Evolutionary conservation across 2,113 vertebrate species (phyloP).

Genomic region (Bubo bubo): DNA sequence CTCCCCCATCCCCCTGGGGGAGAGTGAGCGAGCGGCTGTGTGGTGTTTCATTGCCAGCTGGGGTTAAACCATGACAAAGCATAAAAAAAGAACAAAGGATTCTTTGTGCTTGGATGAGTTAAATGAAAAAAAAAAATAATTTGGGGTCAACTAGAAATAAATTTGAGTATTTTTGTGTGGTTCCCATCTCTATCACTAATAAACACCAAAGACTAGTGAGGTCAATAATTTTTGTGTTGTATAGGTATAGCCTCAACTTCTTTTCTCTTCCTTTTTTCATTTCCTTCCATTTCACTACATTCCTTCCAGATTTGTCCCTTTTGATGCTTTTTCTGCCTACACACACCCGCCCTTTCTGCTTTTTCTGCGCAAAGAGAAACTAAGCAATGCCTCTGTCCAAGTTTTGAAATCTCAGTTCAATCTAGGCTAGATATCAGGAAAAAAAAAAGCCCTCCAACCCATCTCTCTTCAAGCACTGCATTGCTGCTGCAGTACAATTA

Average conservation of each 20-base stretch:
- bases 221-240: not conserved
- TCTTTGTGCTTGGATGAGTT: not conserved
- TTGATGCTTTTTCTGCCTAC: not conserved
- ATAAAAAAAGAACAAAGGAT: accelerated
- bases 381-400: not conserved
- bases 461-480: not conserved
- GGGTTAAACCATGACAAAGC: not conserved
- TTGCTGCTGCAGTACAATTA: not conserved
- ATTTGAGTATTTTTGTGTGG: not conserved
- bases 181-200: not conserved
- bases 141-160: not conserved
- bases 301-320: not conserved
- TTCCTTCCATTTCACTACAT: not conserved
- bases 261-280: not conserved
- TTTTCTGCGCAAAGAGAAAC: not conserved
- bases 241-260: not conserved
- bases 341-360: not conserved
- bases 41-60: too few species aligned
- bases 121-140: not conserved
- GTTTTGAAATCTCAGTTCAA: not conserved
- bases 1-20: too few species aligned
- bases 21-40: too few species aligned
- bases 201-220: not conserved
- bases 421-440: not conserved
- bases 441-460: not conserved